phyloP scores from a whole-genome alignment of 2,113 vertebrate species.

The Urocolius indicus region DNA sequence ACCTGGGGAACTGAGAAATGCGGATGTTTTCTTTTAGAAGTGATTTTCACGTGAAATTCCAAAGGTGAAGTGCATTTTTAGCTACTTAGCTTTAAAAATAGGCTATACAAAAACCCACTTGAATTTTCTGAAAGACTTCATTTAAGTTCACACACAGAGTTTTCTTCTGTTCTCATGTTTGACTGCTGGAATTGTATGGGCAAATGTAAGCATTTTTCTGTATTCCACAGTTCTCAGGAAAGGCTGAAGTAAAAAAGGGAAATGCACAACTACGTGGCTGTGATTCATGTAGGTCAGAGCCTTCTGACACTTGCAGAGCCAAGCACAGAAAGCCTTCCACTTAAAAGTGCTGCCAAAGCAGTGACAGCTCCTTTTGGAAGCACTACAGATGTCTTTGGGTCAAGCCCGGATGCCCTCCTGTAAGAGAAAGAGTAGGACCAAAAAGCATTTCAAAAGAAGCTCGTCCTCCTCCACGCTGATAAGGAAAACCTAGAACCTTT shows the following conservation, averaged over 20 bases:
- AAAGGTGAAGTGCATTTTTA: not conserved
- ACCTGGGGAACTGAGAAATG: not conserved
- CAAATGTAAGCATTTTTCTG: not conserved
- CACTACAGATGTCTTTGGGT: not conserved
- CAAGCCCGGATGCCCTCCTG: not conserved
- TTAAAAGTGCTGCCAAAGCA: not conserved
- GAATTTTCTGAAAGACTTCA: not conserved
- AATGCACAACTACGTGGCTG: not conserved
- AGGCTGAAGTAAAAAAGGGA: not conserved
- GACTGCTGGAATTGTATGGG: not conserved
- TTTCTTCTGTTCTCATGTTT: not conserved
- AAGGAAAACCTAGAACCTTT: not conserved
- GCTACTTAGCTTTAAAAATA: not conserved
- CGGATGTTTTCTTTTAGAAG: not conserved
- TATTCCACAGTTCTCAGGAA: not conserved
- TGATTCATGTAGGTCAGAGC: not conserved
- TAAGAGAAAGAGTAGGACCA: not conserved
- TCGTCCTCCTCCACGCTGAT: not conserved
- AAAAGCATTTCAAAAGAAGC: not conserved
- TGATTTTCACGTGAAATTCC: not conserved
- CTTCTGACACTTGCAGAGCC: not conserved
- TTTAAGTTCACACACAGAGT: not conserved
- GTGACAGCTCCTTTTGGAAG: not conserved
- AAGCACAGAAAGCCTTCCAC: not conserved
- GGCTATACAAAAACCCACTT: not conserved